A percentile compares a stretch with the other conserved stretches of the same genome.
phyloP scores from a whole-genome alignment of 2,113 vertebrate genomes.

The Gnathonemus echidnorhynchus region DNA sequence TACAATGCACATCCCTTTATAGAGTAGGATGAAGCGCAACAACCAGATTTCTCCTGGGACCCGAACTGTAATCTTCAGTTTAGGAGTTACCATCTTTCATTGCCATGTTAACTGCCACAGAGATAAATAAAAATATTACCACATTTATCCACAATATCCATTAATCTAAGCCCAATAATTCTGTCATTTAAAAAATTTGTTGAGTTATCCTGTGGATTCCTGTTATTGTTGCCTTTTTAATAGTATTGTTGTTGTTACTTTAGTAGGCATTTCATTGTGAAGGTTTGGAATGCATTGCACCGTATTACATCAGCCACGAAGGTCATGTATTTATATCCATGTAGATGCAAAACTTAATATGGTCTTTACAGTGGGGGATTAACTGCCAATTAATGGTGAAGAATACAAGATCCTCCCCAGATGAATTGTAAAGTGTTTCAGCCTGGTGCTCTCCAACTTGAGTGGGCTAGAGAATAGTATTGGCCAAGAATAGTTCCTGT shows the following conservation, averaged over 20 bases:
- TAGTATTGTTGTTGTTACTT: neutral
- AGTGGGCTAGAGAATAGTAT: neutral
- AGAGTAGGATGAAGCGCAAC: neutral
- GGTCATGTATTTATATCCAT: neutral
- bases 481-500: neutral
- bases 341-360: neutral
- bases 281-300: neutral
- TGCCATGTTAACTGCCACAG: neutral
- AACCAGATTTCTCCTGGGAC: neutral
- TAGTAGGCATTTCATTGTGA: neutral
- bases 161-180: neutral
- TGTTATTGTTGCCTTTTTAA: neutral
- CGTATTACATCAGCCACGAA: neutral
- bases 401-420: neutral
- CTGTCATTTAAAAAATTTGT: neutral
- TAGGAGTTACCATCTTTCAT: neutral
- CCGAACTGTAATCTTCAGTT: neutral
- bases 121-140: neutral
- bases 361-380: neutral
- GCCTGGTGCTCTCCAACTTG: neutral
- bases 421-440: neutral
- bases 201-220: neutral
- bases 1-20: neutral
- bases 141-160: neutral
- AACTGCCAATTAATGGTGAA: conserved; percentile 1